Percentiles rank a stretch among this genome's conserved stretches.
Conservation (phyloP, 2,888 invertebrate species). For the Lordiphosa fenestrarum region DNA sequence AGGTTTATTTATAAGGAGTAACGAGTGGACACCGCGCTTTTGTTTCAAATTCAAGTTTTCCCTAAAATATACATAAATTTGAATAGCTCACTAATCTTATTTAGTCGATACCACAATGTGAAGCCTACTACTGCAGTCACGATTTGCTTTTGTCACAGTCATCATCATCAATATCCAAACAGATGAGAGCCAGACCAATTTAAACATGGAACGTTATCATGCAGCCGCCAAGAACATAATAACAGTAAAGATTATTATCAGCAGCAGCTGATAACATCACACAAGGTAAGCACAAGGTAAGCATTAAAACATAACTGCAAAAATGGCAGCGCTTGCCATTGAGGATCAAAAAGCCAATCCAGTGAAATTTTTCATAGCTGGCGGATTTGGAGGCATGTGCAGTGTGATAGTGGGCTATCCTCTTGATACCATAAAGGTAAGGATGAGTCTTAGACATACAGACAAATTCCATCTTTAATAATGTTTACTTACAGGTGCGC, state of each 20-base stretch:
- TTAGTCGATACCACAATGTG: too few relatives aligned
- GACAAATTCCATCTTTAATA: background rate
- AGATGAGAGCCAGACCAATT: constrained; percentile 14
- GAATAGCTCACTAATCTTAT: too few relatives aligned
- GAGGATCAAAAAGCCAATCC: constrained; percentile 84
- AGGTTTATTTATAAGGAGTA: too few relatives aligned
- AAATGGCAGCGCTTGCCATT: constrained; percentile 12
- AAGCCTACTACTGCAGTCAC: too few relatives aligned
- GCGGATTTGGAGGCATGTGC: constrained; percentile 97
- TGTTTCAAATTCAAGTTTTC: too few relatives aligned
- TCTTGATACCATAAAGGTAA: constrained; percentile 94
- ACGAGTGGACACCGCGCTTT: too few relatives aligned
- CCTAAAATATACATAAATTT: too few relatives aligned
- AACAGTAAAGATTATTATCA: constrained; percentile 39
- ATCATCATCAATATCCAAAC: too few relatives aligned
- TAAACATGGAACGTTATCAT: constrained; percentile 40
- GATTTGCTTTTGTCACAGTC: constrained; percentile 8
- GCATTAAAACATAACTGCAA: too few relatives aligned
- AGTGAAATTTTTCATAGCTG: constrained; percentile 95
- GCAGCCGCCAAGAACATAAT: constrained; percentile 15
- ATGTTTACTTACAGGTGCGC: constrained; percentile 85
- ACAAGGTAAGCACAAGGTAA: constrained; percentile 8
- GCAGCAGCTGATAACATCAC: constrained; percentile 44
- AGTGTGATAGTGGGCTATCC: constrained; percentile 97
- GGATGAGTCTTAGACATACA: background rate